A percentile compares a stretch with the other conserved stretches of the same genome.
These are phyloP conservation scores for Amaurobius ferox DNA, from an alignment of 2,888 invertebrate genomes.

Conservation along the genomic window DNA sequence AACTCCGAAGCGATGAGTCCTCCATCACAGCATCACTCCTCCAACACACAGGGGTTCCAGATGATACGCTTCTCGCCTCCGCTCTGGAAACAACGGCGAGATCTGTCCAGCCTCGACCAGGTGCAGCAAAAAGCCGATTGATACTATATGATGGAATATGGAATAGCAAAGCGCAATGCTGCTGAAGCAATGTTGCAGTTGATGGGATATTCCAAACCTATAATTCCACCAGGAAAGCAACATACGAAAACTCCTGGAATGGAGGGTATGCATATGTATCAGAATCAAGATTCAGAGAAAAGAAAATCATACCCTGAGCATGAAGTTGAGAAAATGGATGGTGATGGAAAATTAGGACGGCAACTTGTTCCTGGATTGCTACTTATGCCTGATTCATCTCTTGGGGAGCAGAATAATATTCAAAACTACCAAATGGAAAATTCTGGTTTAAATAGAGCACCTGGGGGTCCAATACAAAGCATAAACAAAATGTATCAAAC, in stretches of 20 bases:
- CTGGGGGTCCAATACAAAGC: slow-evolving; percentile 71
- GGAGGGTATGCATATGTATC: slow-evolving; percentile 61
- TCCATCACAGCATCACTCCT: too few species aligned
- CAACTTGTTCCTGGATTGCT: slow-evolving; percentile 93
- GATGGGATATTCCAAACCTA: slow-evolving; percentile 83
- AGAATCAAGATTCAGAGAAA: slow-evolving; percentile 72
- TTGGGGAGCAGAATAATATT: slow-evolving; percentile 61
- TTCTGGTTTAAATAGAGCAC: slow-evolving; percentile 69
- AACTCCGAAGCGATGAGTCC: too few species aligned
- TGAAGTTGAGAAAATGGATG: slow-evolving; percentile 74
- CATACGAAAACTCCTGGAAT: slow-evolving; percentile 45
- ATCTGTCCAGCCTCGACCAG: too few species aligned
- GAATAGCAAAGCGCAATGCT: slow-evolving; percentile 96
- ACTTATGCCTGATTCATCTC: slow-evolving; percentile 82
- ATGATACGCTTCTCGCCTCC: too few species aligned
- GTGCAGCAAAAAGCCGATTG: too few species aligned
- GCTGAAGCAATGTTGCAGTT: slow-evolving; percentile 86
- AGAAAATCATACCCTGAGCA: slow-evolving; percentile 78
- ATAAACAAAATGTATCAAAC: slow-evolving; percentile 76
- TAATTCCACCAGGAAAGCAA: slow-evolving; percentile 52
- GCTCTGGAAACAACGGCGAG: too few species aligned
- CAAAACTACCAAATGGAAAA: slow-evolving; percentile 51
- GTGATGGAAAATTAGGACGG: slow-evolving; percentile 76
- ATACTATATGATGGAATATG: too few species aligned
- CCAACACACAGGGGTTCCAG: too few species aligned